phyloP scores from a whole-genome alignment of 37 sponge, comb jelly and placozoan genomes.

The Amphimedon queenslandica region DNA sequence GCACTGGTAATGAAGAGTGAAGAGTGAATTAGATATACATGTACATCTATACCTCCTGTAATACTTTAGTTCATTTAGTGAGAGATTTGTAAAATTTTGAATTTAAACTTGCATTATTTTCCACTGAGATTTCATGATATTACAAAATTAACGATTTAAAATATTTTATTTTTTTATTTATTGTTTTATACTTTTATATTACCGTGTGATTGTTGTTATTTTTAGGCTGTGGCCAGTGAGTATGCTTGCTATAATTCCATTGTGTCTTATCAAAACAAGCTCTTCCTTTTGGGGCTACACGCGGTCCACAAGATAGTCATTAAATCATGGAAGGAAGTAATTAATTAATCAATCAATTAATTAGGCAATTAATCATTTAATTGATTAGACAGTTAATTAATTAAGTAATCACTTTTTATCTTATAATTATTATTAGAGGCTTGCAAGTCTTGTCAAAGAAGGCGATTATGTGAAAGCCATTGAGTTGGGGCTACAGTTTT shows the following conservation, averaged over 20 bases:
- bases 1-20: too few relatives aligned
- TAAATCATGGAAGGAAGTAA: slow-evolving; percentile 78
- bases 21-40: too few relatives aligned
- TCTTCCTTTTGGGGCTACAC: slow-evolving; percentile 53
- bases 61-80: too few relatives aligned
- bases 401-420: not conserved
- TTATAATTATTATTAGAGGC: slow-evolving; percentile 25
- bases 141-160: too few relatives aligned
- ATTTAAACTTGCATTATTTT: too few relatives aligned
- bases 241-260: slow-evolving; percentile 75
- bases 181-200: not conserved
- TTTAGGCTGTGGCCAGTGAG: slow-evolving; percentile 56
- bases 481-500: slow-evolving; percentile 53
- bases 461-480: slow-evolving; percentile 54
- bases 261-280: slow-evolving; percentile 31
- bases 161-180: too few relatives aligned
- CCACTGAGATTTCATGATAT: too few relatives aligned
- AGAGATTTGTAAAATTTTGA: too few relatives aligned
- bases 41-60: too few relatives aligned
- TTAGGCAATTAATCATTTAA: not conserved
- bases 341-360: not conserved
- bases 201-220: not conserved
- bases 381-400: not conserved
- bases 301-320: slow-evolving; percentile 61
- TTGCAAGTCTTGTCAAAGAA: slow-evolving; percentile 51